Conservation (phyloP, 2,113 vertebrate species). For the Mormoops blainvillei region DNA sequence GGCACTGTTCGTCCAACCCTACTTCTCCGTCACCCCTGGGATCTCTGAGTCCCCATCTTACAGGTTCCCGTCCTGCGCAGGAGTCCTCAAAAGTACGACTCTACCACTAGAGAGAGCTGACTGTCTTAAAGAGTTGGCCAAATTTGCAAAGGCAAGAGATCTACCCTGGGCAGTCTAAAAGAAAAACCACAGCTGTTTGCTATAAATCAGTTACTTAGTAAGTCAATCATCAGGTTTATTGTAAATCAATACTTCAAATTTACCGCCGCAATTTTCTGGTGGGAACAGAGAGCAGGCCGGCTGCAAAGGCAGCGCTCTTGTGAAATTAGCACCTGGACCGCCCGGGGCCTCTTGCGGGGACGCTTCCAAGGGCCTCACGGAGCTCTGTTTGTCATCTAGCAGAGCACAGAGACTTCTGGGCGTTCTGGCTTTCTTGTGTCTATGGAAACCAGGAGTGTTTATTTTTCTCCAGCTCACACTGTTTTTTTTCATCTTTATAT, state of each 20-base stretch:
- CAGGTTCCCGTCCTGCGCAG: not conserved
- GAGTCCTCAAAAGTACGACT: not conserved
- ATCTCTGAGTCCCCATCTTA: not conserved
- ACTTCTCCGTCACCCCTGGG: not conserved
- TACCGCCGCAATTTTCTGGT: not conserved
- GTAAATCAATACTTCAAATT: not conserved
- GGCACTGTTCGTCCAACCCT: too few relatives aligned
- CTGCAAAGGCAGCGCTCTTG: not conserved
- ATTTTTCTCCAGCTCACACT: conserved; percentile 69
- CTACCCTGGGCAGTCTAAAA: not conserved
- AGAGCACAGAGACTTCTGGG: not conserved
- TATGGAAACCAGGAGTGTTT: conserved; percentile 58
- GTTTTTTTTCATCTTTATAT: conserved; percentile 45
- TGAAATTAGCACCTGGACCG: not conserved
- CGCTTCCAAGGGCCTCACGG: not conserved
- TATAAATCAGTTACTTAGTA: not conserved
- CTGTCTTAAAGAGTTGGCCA: not conserved
- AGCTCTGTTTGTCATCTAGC: not conserved
- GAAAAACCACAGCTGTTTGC: not conserved
- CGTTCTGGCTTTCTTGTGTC: conserved; percentile 49
- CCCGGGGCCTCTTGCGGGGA: not conserved
- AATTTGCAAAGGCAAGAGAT: not conserved
- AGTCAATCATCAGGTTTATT: not conserved
- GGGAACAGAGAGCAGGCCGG: not conserved
- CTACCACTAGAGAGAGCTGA: not conserved